Evolutionary conservation across 1,140 invertebrate species (phyloP).

Genomic region (Magallana ariakensis): DNA sequence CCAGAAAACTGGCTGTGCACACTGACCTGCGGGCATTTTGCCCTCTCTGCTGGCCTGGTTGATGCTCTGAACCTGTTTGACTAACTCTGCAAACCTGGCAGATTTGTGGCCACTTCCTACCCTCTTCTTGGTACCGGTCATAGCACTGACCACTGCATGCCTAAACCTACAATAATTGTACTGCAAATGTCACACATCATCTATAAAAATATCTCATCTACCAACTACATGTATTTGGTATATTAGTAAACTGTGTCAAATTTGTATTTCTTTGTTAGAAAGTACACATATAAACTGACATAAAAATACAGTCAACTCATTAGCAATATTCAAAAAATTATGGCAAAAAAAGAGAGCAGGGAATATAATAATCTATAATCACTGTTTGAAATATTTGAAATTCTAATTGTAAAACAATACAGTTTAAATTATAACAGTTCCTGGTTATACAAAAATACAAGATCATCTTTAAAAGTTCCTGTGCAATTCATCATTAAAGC

Average conservation of each 20-base stretch:
- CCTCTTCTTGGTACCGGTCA: constrained; percentile 67
- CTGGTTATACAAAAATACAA: neutral
- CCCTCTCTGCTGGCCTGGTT: constrained; percentile 65
- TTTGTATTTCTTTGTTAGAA: too few species aligned
- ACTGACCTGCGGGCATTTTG: constrained; percentile 51
- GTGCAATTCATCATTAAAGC: too few species aligned
- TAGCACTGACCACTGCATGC: constrained; percentile 72
- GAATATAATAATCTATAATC: too few species aligned
- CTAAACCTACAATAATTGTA: constrained; percentile 67
- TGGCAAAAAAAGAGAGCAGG: too few species aligned
- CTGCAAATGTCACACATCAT: neutral
- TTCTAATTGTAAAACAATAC: constrained; percentile 14
- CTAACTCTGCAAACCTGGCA: constrained; percentile 68
- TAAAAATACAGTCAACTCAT: too few species aligned
- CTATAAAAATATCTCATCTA: too few species aligned
- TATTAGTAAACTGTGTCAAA: too few species aligned
- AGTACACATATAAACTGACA: too few species aligned
- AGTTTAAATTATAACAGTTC: neutral
- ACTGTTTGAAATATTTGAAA: too few species aligned
- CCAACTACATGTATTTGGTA: too few species aligned
- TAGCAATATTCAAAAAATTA: too few species aligned
- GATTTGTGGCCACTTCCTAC: constrained; percentile 49
- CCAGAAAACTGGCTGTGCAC: neutral
- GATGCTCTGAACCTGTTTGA: constrained; percentile 62
- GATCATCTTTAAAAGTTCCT: too few species aligned